Evolutionary conservation across 1,140 invertebrate genomes (phyloP), one percentile per base, ranked within the genome.

Genomic region (Platyura marginata): DNA sequence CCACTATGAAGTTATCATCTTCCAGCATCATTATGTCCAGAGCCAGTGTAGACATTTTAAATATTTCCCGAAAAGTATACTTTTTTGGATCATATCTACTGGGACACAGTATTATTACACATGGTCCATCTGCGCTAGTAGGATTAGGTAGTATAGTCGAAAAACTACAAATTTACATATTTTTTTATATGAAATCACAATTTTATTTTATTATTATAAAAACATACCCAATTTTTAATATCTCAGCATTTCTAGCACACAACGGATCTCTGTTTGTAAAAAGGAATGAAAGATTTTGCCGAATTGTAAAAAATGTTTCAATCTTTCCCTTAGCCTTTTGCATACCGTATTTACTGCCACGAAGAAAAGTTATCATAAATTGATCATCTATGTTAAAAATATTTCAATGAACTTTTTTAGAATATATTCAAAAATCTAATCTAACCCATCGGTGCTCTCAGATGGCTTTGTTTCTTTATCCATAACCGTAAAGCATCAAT

Each of bases 391-490:
- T n/a, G n/a, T n/a, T n/a, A n/a, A n/a, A n/a, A n/a, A n/a, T n/a
- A n/a, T n/a, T n/a, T n/a, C n/a, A 19, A 37, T 8, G 6, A 15
- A 8, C 15, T 15, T 37, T 8, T 37, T 15, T 15, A 37, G 15
- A 15, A 13, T 8, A 37, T 8, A 37, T 11, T 15, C 13, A 13
- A 29, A 29, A 8, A 18, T 9, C 6, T 37, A 8, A 9, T 8
- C 11, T 18, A 21, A 32, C 40, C 13, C 15, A 41, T 11, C 6
- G 25, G 25, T 18, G 40, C 29, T 23, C 22, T 18, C 11, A 41
- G 40, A 50, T 67, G 63, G 1, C 59, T 59, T 43, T 65, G 62
- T 50, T 66, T 61, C 32, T 54, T 52, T 16, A 66, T 44, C 65
- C 66, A 68, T 20, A 62, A 55, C 15, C 53, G 55, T 32, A 68